Evolutionary conservation across 1,140 invertebrate species (phyloP).

Genomic region (Drosophila miranda): DNA sequence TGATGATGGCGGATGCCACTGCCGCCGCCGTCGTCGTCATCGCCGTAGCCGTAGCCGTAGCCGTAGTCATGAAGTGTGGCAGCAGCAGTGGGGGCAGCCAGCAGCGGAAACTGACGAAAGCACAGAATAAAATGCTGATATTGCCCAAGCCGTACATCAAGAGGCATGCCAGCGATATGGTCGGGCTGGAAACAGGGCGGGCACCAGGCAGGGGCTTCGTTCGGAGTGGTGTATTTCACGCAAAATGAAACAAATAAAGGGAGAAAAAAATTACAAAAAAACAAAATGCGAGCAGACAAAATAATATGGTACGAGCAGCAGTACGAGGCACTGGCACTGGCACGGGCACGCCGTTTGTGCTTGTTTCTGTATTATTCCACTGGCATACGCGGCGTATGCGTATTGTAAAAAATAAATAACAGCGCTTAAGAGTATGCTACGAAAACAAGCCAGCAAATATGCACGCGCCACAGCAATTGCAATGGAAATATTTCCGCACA

Average conservation of each 20-base stretch:
- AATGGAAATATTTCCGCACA: constrained; percentile 7
- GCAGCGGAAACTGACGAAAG: constrained; percentile 67
- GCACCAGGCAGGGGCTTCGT: constrained; percentile 1
- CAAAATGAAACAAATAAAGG: constrained; percentile 63
- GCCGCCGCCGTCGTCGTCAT: constrained; percentile 14
- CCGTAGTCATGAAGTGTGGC: background rate
- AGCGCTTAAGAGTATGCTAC: constrained; percentile 53
- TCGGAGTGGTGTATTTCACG: constrained; percentile 58
- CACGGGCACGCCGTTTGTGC: background rate
- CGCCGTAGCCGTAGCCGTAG: constrained; percentile 1
- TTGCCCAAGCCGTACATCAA: constrained; percentile 57
- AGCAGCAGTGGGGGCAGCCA: constrained; percentile 26
- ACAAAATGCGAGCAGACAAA: constrained; percentile 43
- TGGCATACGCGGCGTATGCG: constrained; percentile 56
- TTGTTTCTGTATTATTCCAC: constrained; percentile 1
- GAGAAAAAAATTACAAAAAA: constrained; percentile 26
- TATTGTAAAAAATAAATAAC: constrained; percentile 63
- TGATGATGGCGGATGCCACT: constrained; percentile 69
- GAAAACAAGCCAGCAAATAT: constrained; percentile 33
- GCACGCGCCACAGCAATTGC: constrained; percentile 6
- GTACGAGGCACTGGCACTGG: no score
- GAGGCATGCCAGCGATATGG: constrained; percentile 9
- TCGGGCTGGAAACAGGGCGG: no score
- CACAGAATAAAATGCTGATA: constrained; percentile 72
- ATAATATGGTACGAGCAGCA: constrained; percentile 48